Evolutionary conservation across 92 coral and sea anemone species (phyloP).

Genomic region (Porites rus): DNA sequence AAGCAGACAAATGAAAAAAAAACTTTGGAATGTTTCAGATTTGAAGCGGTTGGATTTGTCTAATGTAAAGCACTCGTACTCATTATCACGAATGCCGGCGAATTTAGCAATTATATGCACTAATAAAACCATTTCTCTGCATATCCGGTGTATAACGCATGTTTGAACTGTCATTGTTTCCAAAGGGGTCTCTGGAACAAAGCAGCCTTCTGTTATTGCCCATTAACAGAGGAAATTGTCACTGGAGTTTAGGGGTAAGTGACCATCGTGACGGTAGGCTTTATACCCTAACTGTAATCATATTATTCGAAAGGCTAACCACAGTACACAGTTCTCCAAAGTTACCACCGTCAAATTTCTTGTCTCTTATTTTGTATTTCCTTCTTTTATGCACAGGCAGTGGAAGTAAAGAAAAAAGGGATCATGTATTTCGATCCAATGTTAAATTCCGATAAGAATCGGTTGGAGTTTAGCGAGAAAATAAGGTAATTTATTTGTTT

Average conservation of each 20-base stretch:
- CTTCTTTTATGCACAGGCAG: no score
- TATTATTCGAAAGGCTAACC: no score
- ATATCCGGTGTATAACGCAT: background rate
- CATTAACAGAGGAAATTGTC: background rate
- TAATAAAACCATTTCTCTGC: no score
- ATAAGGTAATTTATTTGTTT: background rate
- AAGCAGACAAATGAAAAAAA: background rate
- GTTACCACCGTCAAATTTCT: background rate
- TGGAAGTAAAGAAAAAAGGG: no score
- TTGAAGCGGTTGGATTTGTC: no score
- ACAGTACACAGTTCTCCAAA: no score
- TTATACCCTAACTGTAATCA: background rate
- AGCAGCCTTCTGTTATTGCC: background rate
- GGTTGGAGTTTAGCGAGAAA: background rate
- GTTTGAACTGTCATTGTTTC: background rate
- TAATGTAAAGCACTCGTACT: no score
- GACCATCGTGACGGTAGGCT: background rate
- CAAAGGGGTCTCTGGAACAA: background rate
- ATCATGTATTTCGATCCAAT: background rate
- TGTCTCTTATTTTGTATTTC: background rate
- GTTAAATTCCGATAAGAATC: background rate
- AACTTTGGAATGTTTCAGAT: no score
- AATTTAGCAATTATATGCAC: background rate
- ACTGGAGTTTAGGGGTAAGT: constrained; percentile 11
- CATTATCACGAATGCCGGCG: no score